phyloP scores from a whole-genome alignment of 2,797 vertebrate species.

The Lepilemur ruficaudatus region DNA sequence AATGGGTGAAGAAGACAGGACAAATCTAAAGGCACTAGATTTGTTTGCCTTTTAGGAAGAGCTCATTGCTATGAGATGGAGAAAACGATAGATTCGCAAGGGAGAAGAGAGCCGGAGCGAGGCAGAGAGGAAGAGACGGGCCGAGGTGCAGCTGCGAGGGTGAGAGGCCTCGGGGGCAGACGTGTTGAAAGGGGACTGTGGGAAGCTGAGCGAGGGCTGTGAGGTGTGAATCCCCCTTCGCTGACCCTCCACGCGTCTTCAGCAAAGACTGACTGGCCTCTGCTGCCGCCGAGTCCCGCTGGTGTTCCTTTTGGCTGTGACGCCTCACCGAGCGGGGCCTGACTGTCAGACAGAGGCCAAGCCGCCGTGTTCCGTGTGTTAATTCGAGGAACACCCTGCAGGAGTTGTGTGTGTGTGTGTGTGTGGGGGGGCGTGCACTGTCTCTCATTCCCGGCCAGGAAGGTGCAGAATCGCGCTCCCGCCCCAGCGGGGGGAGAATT shows the following conservation, averaged over 20 bases:
- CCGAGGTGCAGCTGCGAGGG: background rate
- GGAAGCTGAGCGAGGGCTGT: rapidly evolving
- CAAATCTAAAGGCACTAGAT: background rate
- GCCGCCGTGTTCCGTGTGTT: background rate
- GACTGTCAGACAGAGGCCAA: background rate
- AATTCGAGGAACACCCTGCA: background rate
- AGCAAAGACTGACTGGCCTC: background rate
- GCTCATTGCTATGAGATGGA: background rate
- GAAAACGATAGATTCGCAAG: background rate
- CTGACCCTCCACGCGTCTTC: background rate
- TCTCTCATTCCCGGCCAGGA: background rate
- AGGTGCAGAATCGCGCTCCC: background rate
- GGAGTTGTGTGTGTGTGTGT: background rate
- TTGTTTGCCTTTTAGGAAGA: background rate
- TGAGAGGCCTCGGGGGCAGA: background rate
- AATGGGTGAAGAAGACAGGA: background rate
- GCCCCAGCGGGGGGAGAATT: background rate
- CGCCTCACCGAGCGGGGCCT: background rate
- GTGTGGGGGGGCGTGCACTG: too few relatives aligned
- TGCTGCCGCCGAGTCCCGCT: background rate
- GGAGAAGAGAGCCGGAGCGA: background rate
- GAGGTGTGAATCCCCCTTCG: background rate
- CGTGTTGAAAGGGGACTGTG: rapidly evolving
- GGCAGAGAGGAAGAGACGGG: too few relatives aligned
- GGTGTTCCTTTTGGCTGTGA: background rate